Evolutionary conservation across 2,888 invertebrate genomes (phyloP).

Genomic region (Tricholauxania praeusta): DNA sequence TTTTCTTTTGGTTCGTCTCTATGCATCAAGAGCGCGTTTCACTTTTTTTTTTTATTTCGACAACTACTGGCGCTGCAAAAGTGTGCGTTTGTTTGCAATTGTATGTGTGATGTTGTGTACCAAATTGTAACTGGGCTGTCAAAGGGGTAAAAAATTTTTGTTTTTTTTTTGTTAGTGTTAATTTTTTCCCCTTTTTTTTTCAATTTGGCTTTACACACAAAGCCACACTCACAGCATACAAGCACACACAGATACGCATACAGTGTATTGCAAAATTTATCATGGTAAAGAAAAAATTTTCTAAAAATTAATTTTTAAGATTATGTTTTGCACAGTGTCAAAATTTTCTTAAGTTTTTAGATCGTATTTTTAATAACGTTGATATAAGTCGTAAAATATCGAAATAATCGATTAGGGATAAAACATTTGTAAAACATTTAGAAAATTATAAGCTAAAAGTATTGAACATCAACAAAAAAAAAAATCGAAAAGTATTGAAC

Average conservation of each 20-base stretch:
- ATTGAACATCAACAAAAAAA: too few relatives aligned
- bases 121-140: constrained; percentile 36
- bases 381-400: too few relatives aligned
- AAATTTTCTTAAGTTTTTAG: too few relatives aligned
- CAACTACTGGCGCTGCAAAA: constrained; percentile 1
- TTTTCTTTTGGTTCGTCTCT: constrained; percentile 42
- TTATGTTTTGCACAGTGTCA: too few relatives aligned
- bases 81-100: constrained; percentile 12
- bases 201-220: constrained; percentile 19
- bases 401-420: too few relatives aligned
- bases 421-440: too few relatives aligned
- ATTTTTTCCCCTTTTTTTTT: constrained; percentile 57
- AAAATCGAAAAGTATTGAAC: too few relatives aligned
- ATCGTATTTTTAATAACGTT: too few relatives aligned
- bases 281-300: too few relatives aligned
- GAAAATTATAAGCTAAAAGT: too few relatives aligned
- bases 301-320: too few relatives aligned
- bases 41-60: not conserved
- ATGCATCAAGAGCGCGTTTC: constrained; percentile 44
- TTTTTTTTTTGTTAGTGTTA: constrained; percentile 50
- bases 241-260: not conserved
- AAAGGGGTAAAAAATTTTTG: constrained; percentile 61
- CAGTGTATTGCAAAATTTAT: not conserved
- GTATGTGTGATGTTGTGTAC: constrained; percentile 3
- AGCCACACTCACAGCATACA: constrained; percentile 16